A percentile compares a stretch with the other conserved stretches of the same genome.
phyloP scores from a whole-genome alignment of 2,113 vertebrate genomes.

The Acanthisitta chloris region DNA sequence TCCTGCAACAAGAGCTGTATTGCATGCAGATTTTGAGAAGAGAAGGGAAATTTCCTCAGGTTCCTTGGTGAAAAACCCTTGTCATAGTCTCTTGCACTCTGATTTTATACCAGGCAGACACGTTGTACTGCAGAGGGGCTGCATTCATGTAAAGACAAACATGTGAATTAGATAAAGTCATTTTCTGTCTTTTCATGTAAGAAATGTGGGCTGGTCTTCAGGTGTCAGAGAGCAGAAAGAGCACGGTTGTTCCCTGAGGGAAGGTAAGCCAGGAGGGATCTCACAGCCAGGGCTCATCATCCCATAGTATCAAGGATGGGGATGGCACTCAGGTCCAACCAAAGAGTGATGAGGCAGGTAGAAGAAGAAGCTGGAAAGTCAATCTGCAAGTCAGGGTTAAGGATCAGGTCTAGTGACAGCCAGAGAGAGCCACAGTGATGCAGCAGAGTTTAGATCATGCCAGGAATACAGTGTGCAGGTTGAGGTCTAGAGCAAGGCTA shows the following conservation, averaged over 20 bases:
- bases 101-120: background rate
- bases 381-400: background rate
- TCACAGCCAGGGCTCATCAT: background rate
- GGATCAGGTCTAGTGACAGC: background rate
- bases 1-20: background rate
- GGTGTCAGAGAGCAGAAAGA: background rate
- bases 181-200: background rate
- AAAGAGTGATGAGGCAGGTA: background rate
- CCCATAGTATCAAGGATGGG: background rate
- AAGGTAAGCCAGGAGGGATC: background rate
- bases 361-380: background rate
- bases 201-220: background rate
- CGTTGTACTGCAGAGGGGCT: background rate
- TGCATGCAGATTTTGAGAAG: background rate
- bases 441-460: background rate
- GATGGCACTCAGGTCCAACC: background rate
- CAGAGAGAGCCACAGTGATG: background rate
- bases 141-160: background rate
- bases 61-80: background rate
- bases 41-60: background rate
- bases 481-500: background rate
- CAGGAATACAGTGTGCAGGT: background rate
- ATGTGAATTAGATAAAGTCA: background rate
- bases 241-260: background rate
- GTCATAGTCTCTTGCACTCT: background rate